Conservation (phyloP, 2,888 invertebrate genomes). For the Homarus gammarus region DNA sequence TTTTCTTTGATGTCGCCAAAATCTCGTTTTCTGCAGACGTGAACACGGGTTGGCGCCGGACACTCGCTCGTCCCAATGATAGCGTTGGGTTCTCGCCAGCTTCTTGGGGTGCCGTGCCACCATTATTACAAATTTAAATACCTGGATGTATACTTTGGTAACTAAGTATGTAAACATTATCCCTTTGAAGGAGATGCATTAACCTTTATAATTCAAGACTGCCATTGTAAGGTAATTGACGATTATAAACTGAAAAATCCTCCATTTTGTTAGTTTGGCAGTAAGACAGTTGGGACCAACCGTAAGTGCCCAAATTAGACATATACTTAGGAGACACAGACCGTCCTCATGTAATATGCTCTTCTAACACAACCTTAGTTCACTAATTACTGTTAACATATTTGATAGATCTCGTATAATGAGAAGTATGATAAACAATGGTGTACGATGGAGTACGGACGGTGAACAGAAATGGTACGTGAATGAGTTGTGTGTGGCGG, state of each 20-base stretch:
- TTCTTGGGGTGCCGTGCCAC: neutral
- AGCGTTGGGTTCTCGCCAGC: conserved; percentile 43
- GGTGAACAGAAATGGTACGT: neutral
- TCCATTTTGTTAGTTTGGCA: neutral
- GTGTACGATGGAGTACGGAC: too few relatives aligned
- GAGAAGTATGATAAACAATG: too few relatives aligned
- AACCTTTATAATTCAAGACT: too few relatives aligned
- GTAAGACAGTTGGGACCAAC: neutral
- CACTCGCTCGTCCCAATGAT: conserved; percentile 46
- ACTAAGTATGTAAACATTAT: neutral
- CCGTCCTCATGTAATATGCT: neutral
- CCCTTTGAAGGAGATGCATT: too few relatives aligned
- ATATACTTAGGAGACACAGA: neutral
- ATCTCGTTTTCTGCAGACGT: conserved; percentile 23
- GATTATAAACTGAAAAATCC: neutral
- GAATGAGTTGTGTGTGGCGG: neutral
- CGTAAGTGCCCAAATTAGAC: conserved; percentile 28
- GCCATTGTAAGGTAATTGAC: too few relatives aligned
- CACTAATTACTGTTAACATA: too few relatives aligned
- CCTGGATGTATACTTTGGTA: neutral
- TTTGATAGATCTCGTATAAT: too few relatives aligned
- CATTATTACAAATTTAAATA: neutral
- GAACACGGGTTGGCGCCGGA: conserved; percentile 26
- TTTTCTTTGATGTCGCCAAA: neutral
- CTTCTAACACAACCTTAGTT: neutral